Evolutionary conservation across 2,113 vertebrate species (phyloP), one percentile per base, ranked within the genome.

Genomic region (Pelodiscus sinensis): DNA sequence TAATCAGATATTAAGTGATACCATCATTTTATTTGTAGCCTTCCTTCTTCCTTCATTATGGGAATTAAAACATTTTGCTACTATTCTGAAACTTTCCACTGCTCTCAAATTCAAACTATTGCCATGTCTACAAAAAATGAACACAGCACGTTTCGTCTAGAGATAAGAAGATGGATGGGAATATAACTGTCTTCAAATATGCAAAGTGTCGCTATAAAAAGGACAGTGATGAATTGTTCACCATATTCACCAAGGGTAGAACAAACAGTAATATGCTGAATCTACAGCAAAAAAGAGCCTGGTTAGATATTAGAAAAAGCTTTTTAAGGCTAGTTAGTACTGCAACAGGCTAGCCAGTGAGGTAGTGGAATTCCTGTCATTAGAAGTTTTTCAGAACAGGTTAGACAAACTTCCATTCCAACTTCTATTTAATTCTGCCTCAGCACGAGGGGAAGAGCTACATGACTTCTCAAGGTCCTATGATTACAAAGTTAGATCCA

Each of bases 131-230:
- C 0, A 77, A 81, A 52, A 58, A 90, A 38, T 52, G 52, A 10
- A 9, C 7, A 18, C 0, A 0, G 62, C 31, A 18, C 4, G 2
- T 68, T 68, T 68, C n/a, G 62, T 68, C 16, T n/a, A 68, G 62
- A 44, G 44, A 44, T 44, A 44, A 68, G 62, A 68, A 68, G 29
- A 68, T 68, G 62, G 62, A n/a, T 31, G 15, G 31, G 62, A 15
- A 16, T 9, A 57, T 68, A 68, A 68, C 7, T 16, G 62, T 68
- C 15, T 62, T 68, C 31, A 68, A 68, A 68, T n/a, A 68, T 68
- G 31, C n/a, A 68, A n/a, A 9, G n/a, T 19, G 8, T 65, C 31
- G 27, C 31, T n/a, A n/a, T 68, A 68, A 68, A 35, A 35, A 71
- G 4, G 65, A 19, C 35, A 4, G 65, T 71, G 65, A 71, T 71